phyloP scores from a whole-genome alignment of 2,113 vertebrate genomes.

The Ginglymostoma cirratum region DNA sequence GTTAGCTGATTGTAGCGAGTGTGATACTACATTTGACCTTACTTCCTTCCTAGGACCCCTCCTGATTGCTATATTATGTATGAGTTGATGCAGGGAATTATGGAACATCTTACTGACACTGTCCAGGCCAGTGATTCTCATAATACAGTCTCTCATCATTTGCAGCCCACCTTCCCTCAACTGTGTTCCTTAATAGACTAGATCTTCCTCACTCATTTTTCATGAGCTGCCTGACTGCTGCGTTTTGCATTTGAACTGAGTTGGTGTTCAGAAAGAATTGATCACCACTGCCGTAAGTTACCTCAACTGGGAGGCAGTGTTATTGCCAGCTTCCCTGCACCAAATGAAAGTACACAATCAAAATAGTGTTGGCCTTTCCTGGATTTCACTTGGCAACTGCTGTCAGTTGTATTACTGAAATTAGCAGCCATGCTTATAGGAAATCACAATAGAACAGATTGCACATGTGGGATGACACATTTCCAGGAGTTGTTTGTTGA shows the following conservation, averaged over 20 bases:
- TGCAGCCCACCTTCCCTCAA: neutral
- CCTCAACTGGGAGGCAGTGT: neutral
- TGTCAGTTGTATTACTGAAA: neutral
- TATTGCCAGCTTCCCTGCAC: neutral
- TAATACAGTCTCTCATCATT: neutral
- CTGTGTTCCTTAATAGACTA: neutral
- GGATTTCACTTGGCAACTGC: neutral
- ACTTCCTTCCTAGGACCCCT: neutral
- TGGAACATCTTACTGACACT: neutral
- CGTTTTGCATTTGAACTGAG: neutral
- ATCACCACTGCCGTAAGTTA: neutral
- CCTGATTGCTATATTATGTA: neutral
- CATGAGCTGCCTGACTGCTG: neutral
- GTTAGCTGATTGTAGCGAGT: neutral
- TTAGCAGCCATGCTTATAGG: neutral
- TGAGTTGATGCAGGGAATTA: neutral
- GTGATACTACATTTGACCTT: neutral
- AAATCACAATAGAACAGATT: neutral
- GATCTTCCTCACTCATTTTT: neutral
- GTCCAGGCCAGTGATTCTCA: neutral
- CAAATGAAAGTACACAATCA: neutral
- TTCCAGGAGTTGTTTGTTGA: neutral
- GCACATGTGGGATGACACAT: neutral
- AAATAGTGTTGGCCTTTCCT: neutral
- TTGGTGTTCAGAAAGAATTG: too few species aligned